Evolutionary conservation across 1,140 invertebrate species (phyloP), one percentile per base, ranked within the genome.

Genomic region (Stratiolaelaps scimitus): DNA sequence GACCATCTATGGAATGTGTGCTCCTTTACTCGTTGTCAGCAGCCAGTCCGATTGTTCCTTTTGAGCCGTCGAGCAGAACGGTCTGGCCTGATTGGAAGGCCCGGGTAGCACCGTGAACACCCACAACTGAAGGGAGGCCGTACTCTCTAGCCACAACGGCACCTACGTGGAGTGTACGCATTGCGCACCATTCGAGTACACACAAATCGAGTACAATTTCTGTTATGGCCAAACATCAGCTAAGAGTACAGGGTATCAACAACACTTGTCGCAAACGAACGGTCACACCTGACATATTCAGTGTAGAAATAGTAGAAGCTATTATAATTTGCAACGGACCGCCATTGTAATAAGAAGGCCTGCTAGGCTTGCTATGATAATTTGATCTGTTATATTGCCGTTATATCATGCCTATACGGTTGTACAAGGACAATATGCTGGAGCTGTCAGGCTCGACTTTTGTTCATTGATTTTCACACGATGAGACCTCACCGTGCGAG

Each of bases 71-170:
- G 19, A 72, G 46, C 10, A 70, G 5, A 1, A 71, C 65, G 1
- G n/a, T 68, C 28, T 72, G 71, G 53, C 88, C 87, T 34, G 84
- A 85, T 70, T 79, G 76, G 68, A 90, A 85, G 2, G 79, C 69
- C 67, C 78, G 74, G 0, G 86, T 88, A 1, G 84, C 87, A 67
- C 79, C 76, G 47, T 79, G 74, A 1, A 83, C 84, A 15, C 85
- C 86, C 13, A 90, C 84, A 34, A 91, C 79, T 73, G 87, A 89
- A 0, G 88, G 88, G 26, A 91, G 72, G 0, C 87, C 86, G 74
- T 88, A 90, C 76, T 91, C 88, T 69, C 88, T 77, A 1, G 88
- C 88, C n/a, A 91, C 85, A 0, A 90, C 88, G 64, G 88, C 87
- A 60, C 87, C 85, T 86, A 70, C 28, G 73, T 56, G 43, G n/a